Percentiles rank a stretch among this genome's conserved stretches.
Evolutionary conservation across 2,888 invertebrate species (phyloP).

Genomic region (Eupithecia dodoneata): DNA sequence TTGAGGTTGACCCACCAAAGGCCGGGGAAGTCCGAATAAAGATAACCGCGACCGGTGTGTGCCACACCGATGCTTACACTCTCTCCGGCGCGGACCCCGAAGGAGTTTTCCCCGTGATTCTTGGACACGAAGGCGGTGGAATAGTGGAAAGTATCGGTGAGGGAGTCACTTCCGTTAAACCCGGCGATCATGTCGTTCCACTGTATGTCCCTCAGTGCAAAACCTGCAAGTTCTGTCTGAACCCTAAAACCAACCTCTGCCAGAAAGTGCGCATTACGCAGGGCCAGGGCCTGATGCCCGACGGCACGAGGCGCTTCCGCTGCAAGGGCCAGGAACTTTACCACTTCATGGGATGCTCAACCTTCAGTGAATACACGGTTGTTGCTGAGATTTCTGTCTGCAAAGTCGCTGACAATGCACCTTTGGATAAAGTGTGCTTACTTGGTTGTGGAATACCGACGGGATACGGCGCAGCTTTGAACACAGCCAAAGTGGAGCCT

Average conservation of each 20-base stretch:
- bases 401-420: conserved; percentile 93
- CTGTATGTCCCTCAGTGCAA: conserved; percentile 98
- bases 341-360: conserved; percentile 99
- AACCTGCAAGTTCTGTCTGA: conserved; percentile 98
- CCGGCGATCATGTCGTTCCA: conserved; percentile 99
- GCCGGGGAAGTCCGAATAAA: conserved; percentile 95
- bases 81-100: conserved; percentile 95
- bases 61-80: conserved; percentile 97
- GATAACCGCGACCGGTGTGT: conserved; percentile 91
- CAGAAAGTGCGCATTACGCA: conserved; percentile 94
- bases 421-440: conserved; percentile 94
- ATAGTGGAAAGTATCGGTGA: conserved; percentile 98
- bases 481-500: conserved; percentile 95
- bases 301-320: conserved; percentile 94
- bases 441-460: conserved; percentile 97
- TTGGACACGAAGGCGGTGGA: conserved; percentile 98
- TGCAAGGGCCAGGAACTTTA: conserved; percentile 89
- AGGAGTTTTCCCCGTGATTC: conserved; percentile 94
- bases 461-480: conserved; percentile 97
- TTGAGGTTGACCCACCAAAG: conserved; percentile 97
- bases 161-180: conserved; percentile 93
- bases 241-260: conserved; percentile 98
- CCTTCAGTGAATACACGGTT: conserved; percentile 97
- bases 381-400: conserved; percentile 97
- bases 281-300: conserved; percentile 96